Percentiles rank a stretch among this genome's conserved stretches.
Evolutionary conservation across 92 coral and sea anemone species (phyloP).

Genomic region (Siderastrea radians): DNA sequence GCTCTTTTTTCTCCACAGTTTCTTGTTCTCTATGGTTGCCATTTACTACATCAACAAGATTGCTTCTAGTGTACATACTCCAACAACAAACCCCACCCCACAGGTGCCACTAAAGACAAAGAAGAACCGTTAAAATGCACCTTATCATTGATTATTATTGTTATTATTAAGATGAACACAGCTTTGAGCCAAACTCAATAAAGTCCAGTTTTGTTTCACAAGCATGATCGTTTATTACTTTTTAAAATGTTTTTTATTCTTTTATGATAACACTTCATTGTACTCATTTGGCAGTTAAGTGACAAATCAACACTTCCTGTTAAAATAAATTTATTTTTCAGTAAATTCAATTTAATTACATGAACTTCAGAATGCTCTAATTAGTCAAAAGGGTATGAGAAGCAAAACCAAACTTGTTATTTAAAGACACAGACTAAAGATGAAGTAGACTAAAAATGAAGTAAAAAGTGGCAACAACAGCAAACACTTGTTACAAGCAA

Average conservation of each 20-base stretch:
- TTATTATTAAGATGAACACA: not conserved
- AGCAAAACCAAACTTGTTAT: not conserved
- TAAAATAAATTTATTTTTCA: conserved; percentile 2
- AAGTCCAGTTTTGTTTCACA: conserved; percentile 22
- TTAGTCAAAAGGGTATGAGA: not conserved
- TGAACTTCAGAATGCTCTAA: not conserved
- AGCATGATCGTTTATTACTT: not conserved
- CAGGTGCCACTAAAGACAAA: conserved; percentile 23
- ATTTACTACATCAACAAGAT: conserved; percentile 93
- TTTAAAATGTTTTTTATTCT: too few species aligned
- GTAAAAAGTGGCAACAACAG: not conserved
- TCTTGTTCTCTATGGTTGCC: conserved; percentile 90
- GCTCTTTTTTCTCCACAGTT: conserved; percentile 52
- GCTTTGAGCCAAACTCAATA: not conserved
- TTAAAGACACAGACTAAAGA: not conserved
- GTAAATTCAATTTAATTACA: not conserved
- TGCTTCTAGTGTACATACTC: conserved; percentile 77
- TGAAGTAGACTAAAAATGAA: not conserved
- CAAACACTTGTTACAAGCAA: not conserved
- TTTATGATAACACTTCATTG: not conserved
- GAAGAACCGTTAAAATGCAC: conserved; percentile 29
- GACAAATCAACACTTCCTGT: too few species aligned
- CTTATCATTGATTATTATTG: not conserved
- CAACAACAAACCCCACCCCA: conserved; percentile 65
- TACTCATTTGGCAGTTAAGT: not conserved